These are phyloP conservation scores for Monochamus saltuarius DNA, from an alignment of 1,140 invertebrate genomes.

Conservation along the genomic window DNA sequence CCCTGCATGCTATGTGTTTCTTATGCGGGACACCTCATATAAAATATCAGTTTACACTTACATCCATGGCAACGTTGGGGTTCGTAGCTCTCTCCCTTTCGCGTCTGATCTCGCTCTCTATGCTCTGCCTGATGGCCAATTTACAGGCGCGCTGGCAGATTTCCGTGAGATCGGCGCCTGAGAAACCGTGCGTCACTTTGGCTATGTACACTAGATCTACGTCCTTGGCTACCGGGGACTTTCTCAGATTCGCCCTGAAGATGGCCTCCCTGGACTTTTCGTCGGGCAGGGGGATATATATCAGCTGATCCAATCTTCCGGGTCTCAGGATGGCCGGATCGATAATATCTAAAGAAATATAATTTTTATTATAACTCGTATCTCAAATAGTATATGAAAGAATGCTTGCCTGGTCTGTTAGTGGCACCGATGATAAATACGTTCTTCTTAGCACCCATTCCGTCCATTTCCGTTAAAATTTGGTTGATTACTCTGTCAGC, in stretches of 20 bases:
- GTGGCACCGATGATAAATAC: conserved; percentile 99
- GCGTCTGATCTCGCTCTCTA: conserved; percentile 91
- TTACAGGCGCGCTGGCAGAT: conserved; percentile 99
- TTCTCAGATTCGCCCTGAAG: conserved; percentile 92
- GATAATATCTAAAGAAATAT: conserved; percentile 80
- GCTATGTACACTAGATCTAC: conserved; percentile 94
- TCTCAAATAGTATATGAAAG: background rate
- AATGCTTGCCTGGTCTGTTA: conserved; percentile 65
- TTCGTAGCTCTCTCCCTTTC: conserved; percentile 84
- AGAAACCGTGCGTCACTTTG: conserved; percentile 96
- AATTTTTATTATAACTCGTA: conserved; percentile 7
- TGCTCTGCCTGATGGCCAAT: conserved; percentile 96
- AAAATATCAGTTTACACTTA: too few relatives aligned
- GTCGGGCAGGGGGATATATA: conserved; percentile 99
- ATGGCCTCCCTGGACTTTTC: conserved; percentile 96
- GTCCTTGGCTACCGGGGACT: conserved; percentile 95
- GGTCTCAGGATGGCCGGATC: conserved; percentile 98
- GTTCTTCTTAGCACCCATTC: conserved; percentile 99
- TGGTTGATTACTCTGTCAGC: conserved; percentile 99
- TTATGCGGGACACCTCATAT: too few relatives aligned
- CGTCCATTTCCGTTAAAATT: conserved; percentile 99
- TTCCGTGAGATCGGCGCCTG: conserved; percentile 98
- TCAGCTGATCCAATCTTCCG: conserved; percentile 97
- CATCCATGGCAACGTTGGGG: conserved; percentile 80
- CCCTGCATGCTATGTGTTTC: too few relatives aligned